Conservation (phyloP, 2,113 vertebrate species). For the Scatophagus argus region DNA sequence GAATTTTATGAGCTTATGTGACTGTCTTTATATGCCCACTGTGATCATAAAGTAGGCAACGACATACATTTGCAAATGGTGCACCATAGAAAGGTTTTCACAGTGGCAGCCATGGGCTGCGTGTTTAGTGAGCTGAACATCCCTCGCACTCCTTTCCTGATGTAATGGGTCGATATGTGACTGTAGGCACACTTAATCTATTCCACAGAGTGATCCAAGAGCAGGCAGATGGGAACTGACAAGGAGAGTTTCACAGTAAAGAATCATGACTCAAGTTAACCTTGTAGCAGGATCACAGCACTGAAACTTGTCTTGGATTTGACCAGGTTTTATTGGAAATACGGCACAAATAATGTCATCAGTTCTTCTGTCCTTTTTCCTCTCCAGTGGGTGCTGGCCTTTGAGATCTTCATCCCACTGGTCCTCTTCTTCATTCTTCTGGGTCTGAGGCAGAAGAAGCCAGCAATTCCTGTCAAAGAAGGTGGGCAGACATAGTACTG, state of each 20-base stretch:
- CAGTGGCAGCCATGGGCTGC: neutral
- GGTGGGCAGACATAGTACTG: constrained; percentile 84
- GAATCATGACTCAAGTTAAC: constrained; percentile 9
- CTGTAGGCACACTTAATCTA: constrained; percentile 21
- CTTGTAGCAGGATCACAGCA: constrained; percentile 1
- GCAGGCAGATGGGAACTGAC: constrained; percentile 16
- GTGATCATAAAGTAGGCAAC: neutral
- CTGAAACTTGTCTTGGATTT: neutral
- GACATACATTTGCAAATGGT: neutral
- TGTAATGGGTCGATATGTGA: constrained; percentile 47
- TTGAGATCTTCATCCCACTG: constrained; percentile 96
- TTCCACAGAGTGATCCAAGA: neutral
- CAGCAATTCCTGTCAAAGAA: constrained; percentile 96
- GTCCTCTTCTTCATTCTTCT: constrained; percentile 97
- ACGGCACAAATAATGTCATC: neutral
- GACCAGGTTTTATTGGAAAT: neutral
- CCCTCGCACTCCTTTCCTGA: constrained; percentile 27
- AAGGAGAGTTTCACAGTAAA: neutral
- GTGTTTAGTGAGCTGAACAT: constrained; percentile 37
- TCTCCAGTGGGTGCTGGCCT: constrained; percentile 94
- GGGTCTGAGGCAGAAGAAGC: constrained; percentile 96
- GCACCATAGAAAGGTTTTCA: neutral
- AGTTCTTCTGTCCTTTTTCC: constrained; percentile 15
- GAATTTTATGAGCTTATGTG: neutral
- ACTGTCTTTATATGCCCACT: neutral